These are phyloP conservation scores for Jacana jacana DNA, from an alignment of 2,113 vertebrate species.

Conservation along the genomic window DNA sequence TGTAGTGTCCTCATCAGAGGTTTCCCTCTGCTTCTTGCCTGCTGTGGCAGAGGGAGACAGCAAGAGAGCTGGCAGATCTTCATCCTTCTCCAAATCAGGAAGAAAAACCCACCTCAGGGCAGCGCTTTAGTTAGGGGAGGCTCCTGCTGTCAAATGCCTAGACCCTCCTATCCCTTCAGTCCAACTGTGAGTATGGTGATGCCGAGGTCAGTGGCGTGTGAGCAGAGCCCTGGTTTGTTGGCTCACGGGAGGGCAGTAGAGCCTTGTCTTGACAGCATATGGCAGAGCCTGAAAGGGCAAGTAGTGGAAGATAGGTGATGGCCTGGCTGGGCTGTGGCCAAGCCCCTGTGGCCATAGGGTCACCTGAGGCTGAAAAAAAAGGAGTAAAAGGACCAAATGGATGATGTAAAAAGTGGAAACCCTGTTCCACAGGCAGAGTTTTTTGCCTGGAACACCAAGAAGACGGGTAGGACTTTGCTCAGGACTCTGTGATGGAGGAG, in stretches of 20 bases:
- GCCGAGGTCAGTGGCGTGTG: rapidly evolving
- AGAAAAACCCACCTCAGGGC: neutral
- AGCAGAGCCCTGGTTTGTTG: neutral
- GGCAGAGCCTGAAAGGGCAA: neutral
- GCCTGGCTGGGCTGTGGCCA: neutral
- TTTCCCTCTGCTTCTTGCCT: neutral
- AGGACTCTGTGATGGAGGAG: neutral
- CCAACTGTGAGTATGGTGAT: rapidly evolving
- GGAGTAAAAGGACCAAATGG: neutral
- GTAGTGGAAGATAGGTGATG: neutral
- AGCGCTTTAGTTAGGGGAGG: no score
- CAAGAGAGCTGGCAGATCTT: neutral
- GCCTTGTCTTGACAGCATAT: neutral
- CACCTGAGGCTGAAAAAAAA: neutral
- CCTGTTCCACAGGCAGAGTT: neutral
- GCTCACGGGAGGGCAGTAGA: rapidly evolving
- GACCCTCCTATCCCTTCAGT: neutral
- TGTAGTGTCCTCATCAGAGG: neutral
- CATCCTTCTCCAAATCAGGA: neutral
- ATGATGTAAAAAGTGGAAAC: neutral
- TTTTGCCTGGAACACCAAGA: neutral
- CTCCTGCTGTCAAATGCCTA: neutral
- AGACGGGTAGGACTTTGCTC: neutral
- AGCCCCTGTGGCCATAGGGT: neutral
- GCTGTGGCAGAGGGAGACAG: neutral